Evolutionary conservation across 2,113 vertebrate species (phyloP), one percentile per base, ranked within the genome.

Genomic region (Lycaon pictus): DNA sequence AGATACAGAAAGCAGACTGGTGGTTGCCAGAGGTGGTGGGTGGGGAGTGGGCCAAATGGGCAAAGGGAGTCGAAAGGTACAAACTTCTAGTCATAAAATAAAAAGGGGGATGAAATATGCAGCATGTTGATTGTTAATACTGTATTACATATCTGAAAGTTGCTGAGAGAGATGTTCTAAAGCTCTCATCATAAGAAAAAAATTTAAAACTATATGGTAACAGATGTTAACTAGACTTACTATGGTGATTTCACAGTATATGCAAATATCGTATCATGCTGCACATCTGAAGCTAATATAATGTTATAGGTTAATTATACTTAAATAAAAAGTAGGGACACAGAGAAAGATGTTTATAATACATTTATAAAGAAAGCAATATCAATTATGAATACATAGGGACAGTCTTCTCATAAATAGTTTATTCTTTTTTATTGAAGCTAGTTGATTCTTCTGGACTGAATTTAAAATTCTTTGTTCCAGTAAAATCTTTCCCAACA

Each of bases 291-390:
- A 62, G 43, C 56, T 43, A 83, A 43, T 82, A 82, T 43, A 43
- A 43, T 43, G 23, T 62, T 60, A 23, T 82, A 58, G 13, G 13
- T 83, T 15, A 83, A 62, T 60, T 62, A 43, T 62, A 83, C 15
- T 60, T 62, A 22, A 82, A 43, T 62, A 27, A 27, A 93, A 84
- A 58, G 43, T 27, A 92, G 29, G 79, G 19, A 67, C 27, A 85
- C 2, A 51, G 56, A 53, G 53, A 67, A 67, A 82, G 96, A 20
- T 95, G 82, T 97, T 92, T 77, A 23, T 87, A 97, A 32, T 93
- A 63, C 15, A 96, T 96, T 97, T 80, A 35, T 27, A 86, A 85
- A 98, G 97, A 29, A 97, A 97, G 94, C 69, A 29, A 37, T 62
- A 80, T 13, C 29, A 25, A 90, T 95, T 60, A 53, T 27, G 9